Percentiles rank a stretch among this genome's conserved stretches.
These are phyloP conservation scores for Rhabdomys pumilio DNA, from an alignment of 2,797 vertebrate species.

Conservation along the genomic window DNA sequence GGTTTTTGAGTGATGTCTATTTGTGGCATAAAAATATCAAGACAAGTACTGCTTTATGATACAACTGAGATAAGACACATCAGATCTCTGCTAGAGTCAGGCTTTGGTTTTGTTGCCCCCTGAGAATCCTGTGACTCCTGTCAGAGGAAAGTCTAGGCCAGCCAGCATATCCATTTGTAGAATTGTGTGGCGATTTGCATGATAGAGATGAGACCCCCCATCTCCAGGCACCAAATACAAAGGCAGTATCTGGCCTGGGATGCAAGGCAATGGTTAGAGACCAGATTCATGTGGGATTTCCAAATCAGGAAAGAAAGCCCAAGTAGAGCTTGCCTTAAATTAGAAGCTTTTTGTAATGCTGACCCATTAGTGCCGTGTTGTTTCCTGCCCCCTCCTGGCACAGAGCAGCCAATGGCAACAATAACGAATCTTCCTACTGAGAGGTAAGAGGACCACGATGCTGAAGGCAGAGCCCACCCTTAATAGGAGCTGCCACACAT, in stretches of 20 bases:
- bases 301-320: neutral
- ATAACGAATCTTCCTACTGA: neutral
- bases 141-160: neutral
- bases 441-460: neutral
- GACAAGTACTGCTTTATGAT: neutral
- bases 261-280: neutral
- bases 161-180: neutral
- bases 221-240: neutral
- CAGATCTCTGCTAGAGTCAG: neutral
- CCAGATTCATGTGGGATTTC: neutral
- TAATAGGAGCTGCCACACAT: too few species aligned
- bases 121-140: neutral
- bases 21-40: neutral
- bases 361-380: rapidly evolving
- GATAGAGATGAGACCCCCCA: neutral
- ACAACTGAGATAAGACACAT: neutral
- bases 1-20: conserved; percentile 7
- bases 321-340: neutral
- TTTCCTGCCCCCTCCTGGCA: neutral
- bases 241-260: neutral
- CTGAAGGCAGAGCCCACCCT: neutral
- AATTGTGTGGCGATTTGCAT: neutral
- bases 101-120: neutral
- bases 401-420: neutral
- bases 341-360: neutral